Evolutionary conservation across 2,113 vertebrate species (phyloP).

Genomic region (Siniperca chuatsi): DNA sequence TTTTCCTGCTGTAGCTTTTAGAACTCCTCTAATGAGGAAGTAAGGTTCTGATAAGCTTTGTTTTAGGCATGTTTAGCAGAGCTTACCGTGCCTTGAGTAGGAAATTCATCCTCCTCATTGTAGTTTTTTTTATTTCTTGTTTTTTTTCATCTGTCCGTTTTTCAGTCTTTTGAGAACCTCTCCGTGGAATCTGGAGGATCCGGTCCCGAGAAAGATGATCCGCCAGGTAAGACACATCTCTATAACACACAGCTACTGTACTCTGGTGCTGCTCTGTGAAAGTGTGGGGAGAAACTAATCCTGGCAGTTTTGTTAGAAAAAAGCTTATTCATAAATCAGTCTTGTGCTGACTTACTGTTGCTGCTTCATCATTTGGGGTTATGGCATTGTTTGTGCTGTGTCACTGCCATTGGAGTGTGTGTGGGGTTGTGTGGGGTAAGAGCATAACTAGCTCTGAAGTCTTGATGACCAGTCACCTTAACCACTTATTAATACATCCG

Average conservation of each 20-base stretch:
- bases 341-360: not conserved
- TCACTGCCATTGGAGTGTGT: not conserved
- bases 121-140: slow-evolving; percentile 2
- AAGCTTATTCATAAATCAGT: not conserved
- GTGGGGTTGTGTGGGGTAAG: slow-evolving; percentile 14
- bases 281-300: not conserved
- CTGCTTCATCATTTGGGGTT: not conserved
- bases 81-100: not conserved
- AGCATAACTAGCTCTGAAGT: not conserved
- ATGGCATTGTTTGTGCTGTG: not conserved
- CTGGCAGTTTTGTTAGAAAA: slow-evolving; percentile 4
- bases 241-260: slow-evolving; percentile 45
- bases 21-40: slow-evolving; percentile 52
- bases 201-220: slow-evolving; percentile 92
- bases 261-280: slow-evolving; percentile 19
- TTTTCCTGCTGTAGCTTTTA: slow-evolving; percentile 55
- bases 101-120: slow-evolving; percentile 15
- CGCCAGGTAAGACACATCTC: slow-evolving; percentile 81
- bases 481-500: slow-evolving; percentile 38
- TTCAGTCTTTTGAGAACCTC: slow-evolving; percentile 94
- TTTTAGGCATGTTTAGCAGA: slow-evolving; percentile 25
- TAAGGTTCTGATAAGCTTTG: slow-evolving; percentile 53
- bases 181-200: slow-evolving; percentile 92
- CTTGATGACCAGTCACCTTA: slow-evolving; percentile 20
- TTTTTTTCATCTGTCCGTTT: slow-evolving; percentile 60